Evolutionary conservation across 2,113 vertebrate genomes (phyloP).

Genomic region (Mesoclemmys tuberculata): DNA sequence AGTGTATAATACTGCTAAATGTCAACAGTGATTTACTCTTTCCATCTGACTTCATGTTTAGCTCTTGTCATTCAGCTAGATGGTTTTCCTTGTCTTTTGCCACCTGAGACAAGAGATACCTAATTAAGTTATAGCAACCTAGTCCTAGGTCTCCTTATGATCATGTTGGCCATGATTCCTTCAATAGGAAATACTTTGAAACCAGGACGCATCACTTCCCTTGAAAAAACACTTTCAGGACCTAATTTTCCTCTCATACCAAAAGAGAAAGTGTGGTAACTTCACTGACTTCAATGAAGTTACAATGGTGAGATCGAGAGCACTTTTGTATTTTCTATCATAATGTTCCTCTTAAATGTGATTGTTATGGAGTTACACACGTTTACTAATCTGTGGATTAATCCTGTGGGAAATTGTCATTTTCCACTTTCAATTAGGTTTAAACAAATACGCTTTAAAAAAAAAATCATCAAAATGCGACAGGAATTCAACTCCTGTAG

Average conservation of each 20-base stretch:
- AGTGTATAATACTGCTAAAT: constrained; percentile 73
- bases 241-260: neutral
- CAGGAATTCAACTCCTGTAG: neutral
- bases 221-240: neutral
- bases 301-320: neutral
- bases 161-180: neutral
- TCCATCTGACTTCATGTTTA: constrained; percentile 62
- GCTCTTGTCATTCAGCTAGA: constrained; percentile 46
- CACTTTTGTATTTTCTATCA: neutral
- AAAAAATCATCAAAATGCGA: neutral
- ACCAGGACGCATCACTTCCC: neutral
- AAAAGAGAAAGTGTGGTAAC: neutral
- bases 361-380: neutral
- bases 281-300: neutral
- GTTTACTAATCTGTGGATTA: neutral
- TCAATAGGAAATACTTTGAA: neutral
- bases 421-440: neutral
- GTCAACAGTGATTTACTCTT: constrained; percentile 71
- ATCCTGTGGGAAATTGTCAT: neutral
- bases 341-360: neutral
- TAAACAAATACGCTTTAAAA: neutral
- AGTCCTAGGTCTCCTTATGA: neutral
- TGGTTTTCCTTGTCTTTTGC: constrained; percentile 14
- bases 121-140: neutral
- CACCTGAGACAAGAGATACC: neutral